phyloP scores from a whole-genome alignment of 2,113 vertebrate species.

The Lepus timidus region DNA sequence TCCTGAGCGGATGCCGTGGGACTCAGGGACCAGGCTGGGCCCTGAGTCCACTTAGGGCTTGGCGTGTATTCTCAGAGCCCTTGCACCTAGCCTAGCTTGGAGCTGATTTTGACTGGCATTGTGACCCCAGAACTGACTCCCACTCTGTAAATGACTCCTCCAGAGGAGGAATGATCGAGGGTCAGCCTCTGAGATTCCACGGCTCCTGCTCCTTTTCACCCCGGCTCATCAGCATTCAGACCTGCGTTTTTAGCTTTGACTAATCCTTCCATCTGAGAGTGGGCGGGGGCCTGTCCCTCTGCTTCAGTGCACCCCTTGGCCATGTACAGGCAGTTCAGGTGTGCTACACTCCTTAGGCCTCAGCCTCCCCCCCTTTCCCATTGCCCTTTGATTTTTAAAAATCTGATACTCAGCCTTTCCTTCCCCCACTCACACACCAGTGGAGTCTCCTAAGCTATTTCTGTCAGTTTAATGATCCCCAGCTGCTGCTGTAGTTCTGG shows the following conservation, averaged over 20 bases:
- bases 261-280: neutral
- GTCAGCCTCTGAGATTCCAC: neutral
- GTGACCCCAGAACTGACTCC: neutral
- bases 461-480: slow-evolving; percentile 88
- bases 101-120: slow-evolving; percentile 32
- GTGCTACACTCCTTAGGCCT: neutral
- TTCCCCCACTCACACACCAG: slow-evolving; percentile 53
- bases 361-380: slow-evolving; percentile 13
- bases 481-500: slow-evolving; percentile 88
- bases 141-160: neutral
- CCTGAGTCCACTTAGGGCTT: neutral
- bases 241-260: slow-evolving; percentile 16
- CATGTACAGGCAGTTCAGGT: slow-evolving; percentile 29
- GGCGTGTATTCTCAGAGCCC: neutral
- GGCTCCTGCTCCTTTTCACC: neutral
- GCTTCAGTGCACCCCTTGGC: neutral
- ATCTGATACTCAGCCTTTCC: slow-evolving; percentile 84
- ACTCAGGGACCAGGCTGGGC: neutral
- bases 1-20: neutral
- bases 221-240: slow-evolving; percentile 6
- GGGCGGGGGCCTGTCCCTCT: neutral
- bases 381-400: slow-evolving; percentile 81
- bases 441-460: slow-evolving; percentile 88
- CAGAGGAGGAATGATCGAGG: neutral
- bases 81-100: neutral